Evolutionary conservation across 1,140 invertebrate species (phyloP).

Genomic region (Triops cancriformis): DNA sequence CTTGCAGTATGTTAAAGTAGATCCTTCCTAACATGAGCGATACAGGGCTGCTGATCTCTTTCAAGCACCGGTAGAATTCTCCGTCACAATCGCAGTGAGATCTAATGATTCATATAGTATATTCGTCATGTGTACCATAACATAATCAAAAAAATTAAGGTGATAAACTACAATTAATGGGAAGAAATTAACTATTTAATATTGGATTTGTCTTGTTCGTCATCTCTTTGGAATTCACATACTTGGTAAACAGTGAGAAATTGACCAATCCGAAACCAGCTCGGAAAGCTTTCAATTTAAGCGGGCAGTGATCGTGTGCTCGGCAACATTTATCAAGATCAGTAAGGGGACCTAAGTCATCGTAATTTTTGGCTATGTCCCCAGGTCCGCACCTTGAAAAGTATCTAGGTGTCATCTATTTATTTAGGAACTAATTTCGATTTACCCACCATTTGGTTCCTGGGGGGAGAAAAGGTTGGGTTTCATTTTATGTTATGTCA

Average conservation of each 20-base stretch:
- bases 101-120: constrained; percentile 37
- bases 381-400: constrained; percentile 59
- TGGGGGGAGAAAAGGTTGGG: constrained; percentile 39
- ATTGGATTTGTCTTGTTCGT: too few species aligned
- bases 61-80: constrained; percentile 69
- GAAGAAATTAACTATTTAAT: too few species aligned
- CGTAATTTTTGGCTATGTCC: constrained; percentile 70
- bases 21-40: constrained; percentile 70
- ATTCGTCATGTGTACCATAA: constrained; percentile 7
- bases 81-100: constrained; percentile 79
- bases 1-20: constrained; percentile 75
- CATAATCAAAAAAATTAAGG: constrained; percentile 12
- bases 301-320: constrained; percentile 68
- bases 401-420: neutral
- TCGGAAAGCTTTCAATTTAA: constrained; percentile 62
- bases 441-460: constrained; percentile 64
- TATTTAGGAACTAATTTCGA: neutral
- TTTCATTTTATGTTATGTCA: neutral
- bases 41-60: constrained; percentile 56
- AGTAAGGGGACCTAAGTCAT: constrained; percentile 62
- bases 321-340: constrained; percentile 73
- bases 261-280: constrained; percentile 71
- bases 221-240: constrained; percentile 35
- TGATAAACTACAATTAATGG: too few species aligned
- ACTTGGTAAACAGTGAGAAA: constrained; percentile 75